Percentiles rank a stretch among this genome's conserved stretches.
phyloP scores from a whole-genome alignment of 2,797 vertebrate species.

The Valencia hispanica region DNA sequence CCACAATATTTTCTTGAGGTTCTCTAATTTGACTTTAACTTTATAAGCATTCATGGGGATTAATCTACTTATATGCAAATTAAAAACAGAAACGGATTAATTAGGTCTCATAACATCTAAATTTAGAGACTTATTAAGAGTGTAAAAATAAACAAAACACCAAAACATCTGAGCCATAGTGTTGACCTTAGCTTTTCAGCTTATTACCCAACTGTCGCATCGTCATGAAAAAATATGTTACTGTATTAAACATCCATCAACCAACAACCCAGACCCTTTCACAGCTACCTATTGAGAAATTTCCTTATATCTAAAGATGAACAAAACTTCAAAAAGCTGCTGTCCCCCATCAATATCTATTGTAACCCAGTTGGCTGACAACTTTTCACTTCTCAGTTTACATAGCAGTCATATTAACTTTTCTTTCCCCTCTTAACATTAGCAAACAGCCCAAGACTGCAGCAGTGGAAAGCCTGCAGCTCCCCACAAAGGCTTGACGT shows the following conservation, averaged over 20 bases:
- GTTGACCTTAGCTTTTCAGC: not conserved
- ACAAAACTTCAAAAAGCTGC: not conserved
- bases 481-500: slow-evolving; percentile 57
- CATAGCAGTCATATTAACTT: slow-evolving; percentile 53
- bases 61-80: not conserved
- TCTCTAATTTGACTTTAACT: not conserved
- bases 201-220: not conserved
- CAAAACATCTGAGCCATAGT: not conserved
- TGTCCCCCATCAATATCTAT: slow-evolving; percentile 1
- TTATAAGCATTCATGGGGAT: not conserved
- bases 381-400: slow-evolving; percentile 29
- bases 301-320: slow-evolving; percentile 5
- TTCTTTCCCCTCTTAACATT: slow-evolving; percentile 43
- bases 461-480: slow-evolving; percentile 49
- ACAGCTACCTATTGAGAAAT: not conserved
- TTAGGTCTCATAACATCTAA: not conserved
- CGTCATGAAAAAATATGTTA: not conserved
- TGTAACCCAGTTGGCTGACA: slow-evolving; percentile 15
- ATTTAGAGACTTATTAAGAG: not conserved
- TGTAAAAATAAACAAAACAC: not conserved
- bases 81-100: not conserved
- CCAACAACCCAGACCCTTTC: not conserved
- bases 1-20: not conserved
- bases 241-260: not conserved
- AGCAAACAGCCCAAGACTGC: slow-evolving; percentile 47